A percentile compares a stretch with the other conserved stretches of the same genome.
These are phyloP conservation scores for Sebastes vulpes DNA, from an alignment of 2,797 vertebrate species.

Conservation along the genomic window DNA sequence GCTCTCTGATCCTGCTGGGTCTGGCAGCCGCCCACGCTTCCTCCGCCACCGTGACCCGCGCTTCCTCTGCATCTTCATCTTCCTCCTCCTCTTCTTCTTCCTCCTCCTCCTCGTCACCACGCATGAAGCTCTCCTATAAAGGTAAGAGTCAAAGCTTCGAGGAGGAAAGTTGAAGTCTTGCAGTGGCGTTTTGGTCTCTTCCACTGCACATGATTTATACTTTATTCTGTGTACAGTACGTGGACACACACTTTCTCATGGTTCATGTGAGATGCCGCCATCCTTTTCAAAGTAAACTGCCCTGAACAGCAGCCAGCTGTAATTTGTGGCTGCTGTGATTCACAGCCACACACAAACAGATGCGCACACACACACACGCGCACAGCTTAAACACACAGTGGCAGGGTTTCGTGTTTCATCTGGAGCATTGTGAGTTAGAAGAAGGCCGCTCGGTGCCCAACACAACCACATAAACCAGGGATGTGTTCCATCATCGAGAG, in stretches of 20 bases:
- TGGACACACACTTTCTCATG: background rate
- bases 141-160: slow-evolving; percentile 65
- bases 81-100: slow-evolving; percentile 37
- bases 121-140: slow-evolving; percentile 89
- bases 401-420: slow-evolving; percentile 50
- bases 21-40: slow-evolving; percentile 74
- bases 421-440: slow-evolving; percentile 34
- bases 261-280: slow-evolving; percentile 22
- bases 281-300: slow-evolving; percentile 54
- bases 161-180: background rate
- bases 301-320: slow-evolving; percentile 54
- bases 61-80: slow-evolving; percentile 40
- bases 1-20: slow-evolving; percentile 78
- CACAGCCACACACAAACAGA: slow-evolving; percentile 4
- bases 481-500: slow-evolving; percentile 56
- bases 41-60: slow-evolving; percentile 29
- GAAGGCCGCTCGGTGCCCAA: slow-evolving; percentile 42
- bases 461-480: slow-evolving; percentile 66
- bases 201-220: background rate
- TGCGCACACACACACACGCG: slow-evolving; percentile 1
- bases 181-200: background rate
- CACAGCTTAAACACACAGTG: slow-evolving; percentile 15
- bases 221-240: background rate
- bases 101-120: slow-evolving; percentile 81
- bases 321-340: slow-evolving; percentile 55